These are phyloP conservation scores for Callospermophilus lateralis DNA, from an alignment of 2,113 vertebrate species.

Conservation along the genomic window DNA sequence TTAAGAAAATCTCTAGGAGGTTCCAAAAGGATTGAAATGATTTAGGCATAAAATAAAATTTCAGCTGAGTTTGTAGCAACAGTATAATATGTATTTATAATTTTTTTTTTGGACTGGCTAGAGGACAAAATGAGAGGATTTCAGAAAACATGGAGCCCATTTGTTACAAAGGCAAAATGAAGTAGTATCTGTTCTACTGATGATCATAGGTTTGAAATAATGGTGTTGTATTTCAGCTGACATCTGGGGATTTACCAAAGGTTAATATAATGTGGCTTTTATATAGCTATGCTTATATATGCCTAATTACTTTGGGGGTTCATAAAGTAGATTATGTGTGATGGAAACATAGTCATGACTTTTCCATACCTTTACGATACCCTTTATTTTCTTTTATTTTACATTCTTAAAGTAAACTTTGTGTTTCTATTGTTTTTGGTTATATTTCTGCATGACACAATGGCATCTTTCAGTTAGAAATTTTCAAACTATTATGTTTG, in stretches of 20 bases:
- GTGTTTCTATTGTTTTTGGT: not conserved
- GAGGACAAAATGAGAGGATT: conserved; percentile 57
- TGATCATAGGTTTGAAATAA: conserved; percentile 55
- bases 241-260: not conserved
- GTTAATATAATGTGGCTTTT: not conserved
- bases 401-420: conserved; percentile 43
- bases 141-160: not conserved
- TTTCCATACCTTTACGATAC: conserved; percentile 17
- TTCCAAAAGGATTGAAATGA: conserved; percentile 65
- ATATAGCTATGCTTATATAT: not conserved
- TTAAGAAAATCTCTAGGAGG: conserved; percentile 73
- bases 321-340: not conserved
- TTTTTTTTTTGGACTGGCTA: not conserved
- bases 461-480: conserved; percentile 2
- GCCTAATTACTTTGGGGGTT: not conserved
- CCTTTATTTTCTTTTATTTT: conserved; percentile 35
- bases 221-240: not conserved
- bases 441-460: not conserved
- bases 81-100: conserved; percentile 51
- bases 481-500: conserved; percentile 38
- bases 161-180: conserved; percentile 54
- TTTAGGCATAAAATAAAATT: conserved; percentile 62
- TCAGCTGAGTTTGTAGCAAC: conserved; percentile 61
- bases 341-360: not conserved
- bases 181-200: not conserved